These are phyloP conservation scores for Agonopterix subpropinquella DNA, from an alignment of 2,888 invertebrate genomes.

Conservation along the genomic window DNA sequence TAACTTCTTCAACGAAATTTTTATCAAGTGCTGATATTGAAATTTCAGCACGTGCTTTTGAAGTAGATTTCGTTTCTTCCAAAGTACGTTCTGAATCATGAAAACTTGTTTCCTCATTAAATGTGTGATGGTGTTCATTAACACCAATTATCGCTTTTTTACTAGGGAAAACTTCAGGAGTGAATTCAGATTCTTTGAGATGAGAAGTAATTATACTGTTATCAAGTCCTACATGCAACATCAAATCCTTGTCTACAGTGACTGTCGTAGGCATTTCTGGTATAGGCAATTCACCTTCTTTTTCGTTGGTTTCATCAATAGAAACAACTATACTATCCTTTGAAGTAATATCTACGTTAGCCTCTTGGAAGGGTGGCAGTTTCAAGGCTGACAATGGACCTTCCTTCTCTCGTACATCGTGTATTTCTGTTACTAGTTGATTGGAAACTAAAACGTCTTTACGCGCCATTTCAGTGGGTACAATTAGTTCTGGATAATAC, in stretches of 20 bases:
- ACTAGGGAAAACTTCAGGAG: conserved; percentile 54
- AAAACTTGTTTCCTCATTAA: conserved; percentile 73
- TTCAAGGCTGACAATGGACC: conserved; percentile 75
- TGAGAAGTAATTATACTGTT: conserved; percentile 79
- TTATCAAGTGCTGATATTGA: conserved; percentile 75
- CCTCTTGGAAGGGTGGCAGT: conserved; percentile 77
- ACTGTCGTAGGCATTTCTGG: conserved; percentile 38
- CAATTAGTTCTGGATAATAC: conserved; percentile 86
- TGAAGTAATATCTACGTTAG: conserved; percentile 74
- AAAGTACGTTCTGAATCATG: conserved; percentile 77
- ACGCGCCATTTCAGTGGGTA: conserved; percentile 85
- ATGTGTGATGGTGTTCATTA: conserved; percentile 77
- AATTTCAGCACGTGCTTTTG: conserved; percentile 58
- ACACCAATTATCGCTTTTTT: conserved; percentile 77
- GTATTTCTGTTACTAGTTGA: conserved; percentile 79
- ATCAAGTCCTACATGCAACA: conserved; percentile 70
- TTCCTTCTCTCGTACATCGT: conserved; percentile 81
- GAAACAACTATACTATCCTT: conserved; percentile 77
- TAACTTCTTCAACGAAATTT: conserved; percentile 71
- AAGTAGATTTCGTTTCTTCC: conserved; percentile 49
- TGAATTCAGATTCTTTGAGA: conserved; percentile 77
- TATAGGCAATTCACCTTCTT: conserved; percentile 74
- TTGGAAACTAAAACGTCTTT: conserved; percentile 79
- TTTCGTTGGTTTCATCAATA: conserved; percentile 77
- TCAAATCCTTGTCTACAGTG: conserved; percentile 46